Base-by-base conservation (phyloP, 2,113 vertebrate genomes). In the Nothocercus julius region DNA sequence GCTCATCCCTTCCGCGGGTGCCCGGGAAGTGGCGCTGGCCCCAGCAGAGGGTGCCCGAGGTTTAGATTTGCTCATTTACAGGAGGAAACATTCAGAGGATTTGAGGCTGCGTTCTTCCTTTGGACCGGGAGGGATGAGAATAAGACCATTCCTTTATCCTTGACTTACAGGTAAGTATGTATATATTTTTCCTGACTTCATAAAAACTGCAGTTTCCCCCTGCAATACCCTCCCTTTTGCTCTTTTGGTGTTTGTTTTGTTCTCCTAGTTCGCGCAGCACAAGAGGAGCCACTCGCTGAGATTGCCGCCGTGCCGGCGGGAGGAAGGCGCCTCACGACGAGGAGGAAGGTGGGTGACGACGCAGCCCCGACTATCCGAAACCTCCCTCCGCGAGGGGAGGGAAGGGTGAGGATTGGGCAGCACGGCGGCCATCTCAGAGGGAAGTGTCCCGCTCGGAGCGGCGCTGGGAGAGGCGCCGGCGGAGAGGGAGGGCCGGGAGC, bases 41-140 rank as follows among this genome's bases (percentile, higher is more conserved):
- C 97, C 97, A 96, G 92, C 95, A 96, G 97, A 95, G 95, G 97
- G 96, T 76, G 86, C 92, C 93, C 88, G 67, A 89, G 95, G 73
- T 93, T 92, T 91, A 94, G 82, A 3, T 90, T 93, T 97, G 89
- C 45, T 96, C 34, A 0, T 63, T 79, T 84, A 86, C n/a, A 21
- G 7, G 38, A 45, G 75, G 51, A 51, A 49, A 17, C 13, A 16
- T 58, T 27, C 42, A 61, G 82, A 32, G 38, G 7, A 1, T 85
- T 62, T 49, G 58, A 25, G 32, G 53, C 80, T 2, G 34, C 59
- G 63, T 58, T 85, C 53, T 77, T 91, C 87, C 79, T 87, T 34
- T 6, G 3, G 5, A 88, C 93, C 62, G 72, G 53, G 40, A 85
- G 85, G 73, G 73, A 62, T 58, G 84, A 59, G 61, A 70, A 68